A percentile compares a stretch with the other conserved stretches of the same genome.
Conservation (phyloP, 2,113 vertebrate genomes). For the Donacobius atricapilla region DNA sequence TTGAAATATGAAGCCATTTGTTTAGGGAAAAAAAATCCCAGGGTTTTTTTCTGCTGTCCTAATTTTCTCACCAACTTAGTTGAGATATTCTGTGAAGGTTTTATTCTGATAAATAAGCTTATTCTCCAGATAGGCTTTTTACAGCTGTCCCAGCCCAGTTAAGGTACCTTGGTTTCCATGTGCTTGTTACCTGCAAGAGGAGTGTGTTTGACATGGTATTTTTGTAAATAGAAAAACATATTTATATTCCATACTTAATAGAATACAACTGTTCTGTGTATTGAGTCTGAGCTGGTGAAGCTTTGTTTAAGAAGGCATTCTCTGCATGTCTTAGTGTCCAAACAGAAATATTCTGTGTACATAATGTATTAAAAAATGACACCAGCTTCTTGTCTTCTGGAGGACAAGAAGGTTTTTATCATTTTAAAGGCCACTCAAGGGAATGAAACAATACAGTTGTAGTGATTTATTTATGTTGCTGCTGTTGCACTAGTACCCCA, state of each 20-base stretch:
- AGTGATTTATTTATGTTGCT: conserved; percentile 14
- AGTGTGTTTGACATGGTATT: not conserved
- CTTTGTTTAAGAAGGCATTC: not conserved
- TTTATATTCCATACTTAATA: not conserved
- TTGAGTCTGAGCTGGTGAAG: not conserved
- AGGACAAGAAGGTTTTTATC: not conserved
- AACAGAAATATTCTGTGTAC: conserved; percentile 28
- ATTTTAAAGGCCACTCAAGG: conserved; percentile 28
- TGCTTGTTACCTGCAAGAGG: not conserved
- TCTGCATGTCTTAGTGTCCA: not conserved
- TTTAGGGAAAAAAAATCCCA: not conserved
- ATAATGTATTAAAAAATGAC: conserved; percentile 32
- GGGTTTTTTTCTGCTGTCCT: not conserved
- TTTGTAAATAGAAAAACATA: not conserved
- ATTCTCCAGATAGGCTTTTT: not conserved
- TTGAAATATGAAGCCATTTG: conserved; percentile 45
- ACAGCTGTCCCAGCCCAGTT: not conserved
- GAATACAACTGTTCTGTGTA: not conserved
- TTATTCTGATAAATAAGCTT: conserved; percentile 24
- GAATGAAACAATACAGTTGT: not conserved
- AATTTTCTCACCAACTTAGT: conserved; percentile 8
- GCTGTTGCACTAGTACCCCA: not conserved
- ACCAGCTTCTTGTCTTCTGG: conserved; percentile 1
- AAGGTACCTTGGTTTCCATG: not conserved
- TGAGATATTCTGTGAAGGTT: not conserved